Evolutionary conservation across 2,113 vertebrate species (phyloP), one percentile per base, ranked within the genome.

Genomic region (Perognathus longimembris): DNA sequence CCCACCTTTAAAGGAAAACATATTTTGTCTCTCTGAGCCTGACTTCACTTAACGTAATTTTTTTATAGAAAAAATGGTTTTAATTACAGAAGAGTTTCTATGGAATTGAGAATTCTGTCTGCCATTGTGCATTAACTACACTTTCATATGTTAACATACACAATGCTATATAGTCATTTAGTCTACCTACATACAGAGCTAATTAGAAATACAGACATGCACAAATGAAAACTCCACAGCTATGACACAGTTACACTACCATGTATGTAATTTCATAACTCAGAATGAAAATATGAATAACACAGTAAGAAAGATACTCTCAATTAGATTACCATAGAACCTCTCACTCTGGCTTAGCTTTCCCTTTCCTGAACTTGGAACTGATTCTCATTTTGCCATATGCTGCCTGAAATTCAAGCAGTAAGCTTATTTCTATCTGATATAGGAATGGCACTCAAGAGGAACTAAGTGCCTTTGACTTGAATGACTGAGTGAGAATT

Each of bases 381-480:
- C 61, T 88, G 67, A 89, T 21, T 17, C 40, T 79, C 20, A 17
- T 85, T 90, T 89, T 78, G 71, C 80, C 95, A 86, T 93, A 92
- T 76, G 84, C 79, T 81, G 66, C 38, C 21, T 84, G 61, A 78
- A 90, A 80, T 96, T 92, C 75, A 32, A 96, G 24, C 76, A 67
- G 45, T 92, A 71, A 34, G 71, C 79, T 94, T 88, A 67, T 86
- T 94, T 95, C 87, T 66, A 36, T 89, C 73, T 86, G 83, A 86
- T 61, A 82, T 63, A 18, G 71, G 5, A 90, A 94, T 40, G 42
- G 67, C 34, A 71, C 86, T 95, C 89, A 66, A 86, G 89, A 93
- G 86, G 71, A 95, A 88, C 77, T 92, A 96, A 96, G 42, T 86
- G 80, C 4, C 64, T 92, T 78, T 94, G 75, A 93, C 89, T 95